Base-by-base conservation (phyloP, 2,888 invertebrate species). In the Esperia sulphurella region DNA sequence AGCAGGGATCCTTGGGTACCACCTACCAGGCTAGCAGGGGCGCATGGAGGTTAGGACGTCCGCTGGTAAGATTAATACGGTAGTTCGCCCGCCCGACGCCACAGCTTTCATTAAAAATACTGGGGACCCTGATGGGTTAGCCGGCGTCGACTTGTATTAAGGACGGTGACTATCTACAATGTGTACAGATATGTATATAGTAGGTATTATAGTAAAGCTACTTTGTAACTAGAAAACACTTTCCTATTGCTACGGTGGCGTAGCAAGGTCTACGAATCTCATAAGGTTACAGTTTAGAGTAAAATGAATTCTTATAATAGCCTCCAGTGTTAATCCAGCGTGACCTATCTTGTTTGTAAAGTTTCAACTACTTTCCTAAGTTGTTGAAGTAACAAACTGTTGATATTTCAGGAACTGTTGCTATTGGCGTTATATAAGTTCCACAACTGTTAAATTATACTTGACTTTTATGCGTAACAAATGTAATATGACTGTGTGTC, bases 41-140 rank as follows among this genome's bases (percentile, higher is more conserved):
- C 62, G 79, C 70, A 65, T 63, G 74, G 80, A 67, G 65, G 66
- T 68, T 71, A 68, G 61, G 55, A 63, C 69, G 71, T 69, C 74
- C 78, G 75, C 75, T 71, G 78, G 73, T 75, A 87, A 87, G 88
- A 88, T 88, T 87, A 88, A 88, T 88, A 86, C 84, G 79, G 78
- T 71, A 70, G 77, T 71, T 73, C 79, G 83, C 78, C 80, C 79
- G 76, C 75, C 79, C 43, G 46, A 75, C 84, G 83, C 84, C 84
- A 70, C 76, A 72, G 81, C 79, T 82, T 86, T 85, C 83, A 86
- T 86, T 87, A 86, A 82, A 82, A 83, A 77, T 74, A 79, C 76
- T 78, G 72, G 71, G 74, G 78, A 70, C 67, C 66, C 71, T 75
- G 71, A 75, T 76, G 74, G 77, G 73, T 71, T 72, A 59, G 65